Evolutionary conservation across 1,140 invertebrate species (phyloP), one percentile per base, ranked within the genome.

Genomic region (Caerostris extrusa): DNA sequence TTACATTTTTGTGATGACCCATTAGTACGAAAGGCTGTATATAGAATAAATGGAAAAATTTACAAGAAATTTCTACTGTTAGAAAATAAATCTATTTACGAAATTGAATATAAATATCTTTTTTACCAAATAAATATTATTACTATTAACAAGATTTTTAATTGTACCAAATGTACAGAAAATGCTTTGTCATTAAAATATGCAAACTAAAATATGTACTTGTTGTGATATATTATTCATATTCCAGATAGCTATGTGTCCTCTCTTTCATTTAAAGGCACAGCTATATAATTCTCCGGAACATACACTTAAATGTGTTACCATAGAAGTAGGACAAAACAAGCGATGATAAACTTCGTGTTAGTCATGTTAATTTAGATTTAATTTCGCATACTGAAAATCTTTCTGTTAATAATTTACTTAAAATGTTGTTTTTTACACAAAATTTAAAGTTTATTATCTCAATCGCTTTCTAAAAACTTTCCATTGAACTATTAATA

Each of bases 1-100:
- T 83, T 8, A 94, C 89, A 69, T n/a, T 61, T 58, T 61, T 69
- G 61, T 94, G 64, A 60, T 94, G 93, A 17, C 88, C 93, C 87
- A 53, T 61, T 3, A 94, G 64, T 58, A 86, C 77, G n/a, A 60
- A 53, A 58, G 88, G 89, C 93, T 94, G 34, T 5, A 91, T 57
- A 53, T 17, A 60, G 12, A 55, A 61, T 34, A 64, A 64, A 77
- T 34, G 34, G 34, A 34, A 34, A 34, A 34, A 34, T 34, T 34
- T 34, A 34, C 34, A 34, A 34, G 34, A 34, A 34, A 34, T 34
- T 34, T 34, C 34, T 34, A 34, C 34, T 34, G 34, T 34, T 34
- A 34, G 34, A 34, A 1, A 34, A 34, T 34, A 34, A 34, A 34
- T 34, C 34, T 1, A 34, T 34, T 34, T 34, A 34, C 34, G 34